phyloP scores from a whole-genome alignment of 2,113 vertebrate genomes.

The Ardeotis arabs region DNA sequence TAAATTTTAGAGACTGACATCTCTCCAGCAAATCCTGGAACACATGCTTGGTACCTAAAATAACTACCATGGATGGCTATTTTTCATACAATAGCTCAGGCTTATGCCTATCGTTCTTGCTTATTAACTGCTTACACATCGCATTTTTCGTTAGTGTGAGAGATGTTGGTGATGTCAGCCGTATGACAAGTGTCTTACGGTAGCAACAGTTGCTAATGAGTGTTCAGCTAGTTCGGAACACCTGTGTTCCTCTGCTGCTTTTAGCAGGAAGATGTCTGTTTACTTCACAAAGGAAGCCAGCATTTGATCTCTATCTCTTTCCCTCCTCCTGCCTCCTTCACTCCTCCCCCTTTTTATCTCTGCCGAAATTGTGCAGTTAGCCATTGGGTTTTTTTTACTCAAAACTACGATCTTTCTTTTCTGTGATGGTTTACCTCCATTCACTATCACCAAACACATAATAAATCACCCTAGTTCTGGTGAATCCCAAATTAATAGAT shows the following conservation, averaged over 20 bases:
- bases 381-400: neutral
- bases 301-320: constrained; percentile 26
- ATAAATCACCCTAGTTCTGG: neutral
- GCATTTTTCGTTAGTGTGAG: neutral
- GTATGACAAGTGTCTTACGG: neutral
- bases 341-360: neutral
- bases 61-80: constrained; percentile 55
- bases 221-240: neutral
- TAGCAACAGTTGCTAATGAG: neutral
- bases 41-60: constrained; percentile 72
- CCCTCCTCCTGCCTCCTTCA: neutral
- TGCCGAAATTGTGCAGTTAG: neutral
- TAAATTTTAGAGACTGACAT: constrained; percentile 70
- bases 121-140: neutral
- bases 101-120: neutral
- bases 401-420: neutral
- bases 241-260: neutral
- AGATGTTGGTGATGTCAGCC: neutral
- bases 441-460: neutral
- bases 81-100: constrained; percentile 63
- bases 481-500: neutral
- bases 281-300: neutral
- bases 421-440: rapidly evolving
- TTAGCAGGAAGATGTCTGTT: neutral
- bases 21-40: constrained; percentile 70